Evolutionary conservation across 2,888 invertebrate genomes (phyloP), one percentile per base, ranked within the genome.

Genomic region (Agelastica alni): DNA sequence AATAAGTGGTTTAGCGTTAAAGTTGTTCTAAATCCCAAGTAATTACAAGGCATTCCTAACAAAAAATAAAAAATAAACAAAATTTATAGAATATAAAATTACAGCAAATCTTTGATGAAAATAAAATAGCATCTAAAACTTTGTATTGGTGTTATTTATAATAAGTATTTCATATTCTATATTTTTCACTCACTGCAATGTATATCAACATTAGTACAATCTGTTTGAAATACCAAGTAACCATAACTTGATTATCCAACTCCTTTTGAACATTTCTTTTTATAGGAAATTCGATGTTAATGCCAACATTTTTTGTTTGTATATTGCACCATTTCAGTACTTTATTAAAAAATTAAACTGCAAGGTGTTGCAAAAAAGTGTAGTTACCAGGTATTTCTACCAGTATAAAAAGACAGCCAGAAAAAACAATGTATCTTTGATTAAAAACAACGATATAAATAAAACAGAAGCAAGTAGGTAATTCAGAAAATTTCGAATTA

Each of bases 1-100:
- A 34, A 14, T 45, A 6, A 10, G 4, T 17, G 5, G 16, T 36
- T 36, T 46, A 46, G 46, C 46, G 36, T 36, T 46, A 12, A 39
- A 53, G 34, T 45, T 32, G 39, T 32, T 10, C 16, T 53, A n/a
- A n/a, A 42, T 22, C 41, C 31, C 32, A 39, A 46, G 28, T 32
- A 14, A 44, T 41, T 39, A 26, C 6, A 30, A 53, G 46, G 46
- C 53, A 53, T 41, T 41, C 28, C 53, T 46, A 53, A 41, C 41
- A 26, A 53, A 41, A 37, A 10, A 37, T 18, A 22, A 22, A 41
- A n/a, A 41, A 42, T 42, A 42, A 28, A 28, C 28, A 13, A 18
- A 14, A n/a, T 42, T 17, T 42, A 31, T 30, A 41, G 48, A 48
- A 48, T 36, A 42, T 20, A 22, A 42, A 51, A 36, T 51, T 36